phyloP scores from a whole-genome alignment of 2,888 invertebrate species.

The Sphecodes monilicornis region DNA sequence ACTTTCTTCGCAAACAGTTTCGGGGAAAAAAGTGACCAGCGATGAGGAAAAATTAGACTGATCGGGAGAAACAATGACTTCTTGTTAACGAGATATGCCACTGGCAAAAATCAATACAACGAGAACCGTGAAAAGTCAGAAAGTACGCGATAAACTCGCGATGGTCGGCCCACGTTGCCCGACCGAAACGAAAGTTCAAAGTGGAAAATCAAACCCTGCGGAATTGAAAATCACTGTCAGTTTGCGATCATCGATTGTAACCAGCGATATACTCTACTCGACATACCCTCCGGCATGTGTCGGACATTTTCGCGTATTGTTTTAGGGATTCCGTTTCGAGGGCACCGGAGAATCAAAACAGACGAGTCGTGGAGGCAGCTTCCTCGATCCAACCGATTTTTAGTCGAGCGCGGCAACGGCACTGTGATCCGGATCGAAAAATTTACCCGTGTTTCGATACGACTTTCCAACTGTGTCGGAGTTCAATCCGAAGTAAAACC shows the following conservation, averaged over 20 bases:
- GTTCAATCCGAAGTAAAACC: not conserved
- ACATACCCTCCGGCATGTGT: not conserved
- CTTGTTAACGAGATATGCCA: not conserved
- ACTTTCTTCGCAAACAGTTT: not conserved
- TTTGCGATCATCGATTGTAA: constrained; percentile 47
- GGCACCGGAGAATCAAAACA: constrained; percentile 39
- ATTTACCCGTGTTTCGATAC: not conserved
- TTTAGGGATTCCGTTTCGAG: constrained; percentile 36
- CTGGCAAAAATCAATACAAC: not conserved
- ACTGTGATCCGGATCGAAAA: not conserved
- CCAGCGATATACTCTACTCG: constrained; percentile 23
- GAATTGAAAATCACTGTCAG: constrained; percentile 64
- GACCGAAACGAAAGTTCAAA: constrained; percentile 51
- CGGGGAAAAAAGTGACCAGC: not conserved
- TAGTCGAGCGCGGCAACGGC: not conserved
- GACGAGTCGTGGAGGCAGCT: not conserved
- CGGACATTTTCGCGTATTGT: not conserved
- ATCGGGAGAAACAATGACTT: constrained; percentile 7
- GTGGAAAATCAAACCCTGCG: constrained; percentile 57
- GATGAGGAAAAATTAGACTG: too few species aligned
- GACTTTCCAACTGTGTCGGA: not conserved
- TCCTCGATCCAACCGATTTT: not conserved
- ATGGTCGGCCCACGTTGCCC: not conserved
- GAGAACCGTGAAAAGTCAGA: not conserved
- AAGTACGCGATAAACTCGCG: not conserved